Conservation (phyloP, 2,113 vertebrate genomes). For the Varanus salvator region DNA sequence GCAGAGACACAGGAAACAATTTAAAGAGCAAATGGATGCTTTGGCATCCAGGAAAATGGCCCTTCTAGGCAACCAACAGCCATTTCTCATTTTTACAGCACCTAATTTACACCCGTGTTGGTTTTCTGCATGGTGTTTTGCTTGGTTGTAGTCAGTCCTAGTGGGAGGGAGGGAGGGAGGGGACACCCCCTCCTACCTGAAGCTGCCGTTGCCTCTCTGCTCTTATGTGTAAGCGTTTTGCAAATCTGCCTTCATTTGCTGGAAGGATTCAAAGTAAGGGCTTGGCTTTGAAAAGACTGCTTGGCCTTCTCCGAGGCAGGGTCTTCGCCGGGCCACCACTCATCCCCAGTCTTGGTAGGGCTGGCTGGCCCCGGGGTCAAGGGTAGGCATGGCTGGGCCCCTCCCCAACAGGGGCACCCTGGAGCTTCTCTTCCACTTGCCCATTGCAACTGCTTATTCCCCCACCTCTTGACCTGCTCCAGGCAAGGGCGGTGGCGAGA, state of each 20-base stretch:
- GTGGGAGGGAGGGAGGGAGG: too few species aligned
- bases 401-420: too few species aligned
- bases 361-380: background rate
- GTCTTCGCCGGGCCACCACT: too few species aligned
- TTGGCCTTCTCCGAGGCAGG: background rate
- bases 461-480: too few species aligned
- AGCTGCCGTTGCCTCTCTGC: background rate
- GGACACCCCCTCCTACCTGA: background rate
- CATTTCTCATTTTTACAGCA: background rate
- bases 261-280: background rate
- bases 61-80: slow-evolving; percentile 19
- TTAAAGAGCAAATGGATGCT: slow-evolving; percentile 48
- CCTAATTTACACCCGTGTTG: slow-evolving; percentile 23
- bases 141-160: background rate
- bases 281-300: slow-evolving; percentile 20
- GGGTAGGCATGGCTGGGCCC: background rate
- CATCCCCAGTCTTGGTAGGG: background rate
- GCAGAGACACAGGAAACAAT: slow-evolving; percentile 60
- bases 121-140: background rate
- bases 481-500: too few species aligned
- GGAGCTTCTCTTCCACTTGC: too few species aligned
- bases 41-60: slow-evolving; percentile 30
- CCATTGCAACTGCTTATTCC: too few species aligned
- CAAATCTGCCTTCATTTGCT: background rate
- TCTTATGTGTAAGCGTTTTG: background rate